Percentiles rank a stretch among this genome's conserved stretches.
Conservation (phyloP, 1,140 invertebrate genomes). For the Drosophila grimshawi region DNA sequence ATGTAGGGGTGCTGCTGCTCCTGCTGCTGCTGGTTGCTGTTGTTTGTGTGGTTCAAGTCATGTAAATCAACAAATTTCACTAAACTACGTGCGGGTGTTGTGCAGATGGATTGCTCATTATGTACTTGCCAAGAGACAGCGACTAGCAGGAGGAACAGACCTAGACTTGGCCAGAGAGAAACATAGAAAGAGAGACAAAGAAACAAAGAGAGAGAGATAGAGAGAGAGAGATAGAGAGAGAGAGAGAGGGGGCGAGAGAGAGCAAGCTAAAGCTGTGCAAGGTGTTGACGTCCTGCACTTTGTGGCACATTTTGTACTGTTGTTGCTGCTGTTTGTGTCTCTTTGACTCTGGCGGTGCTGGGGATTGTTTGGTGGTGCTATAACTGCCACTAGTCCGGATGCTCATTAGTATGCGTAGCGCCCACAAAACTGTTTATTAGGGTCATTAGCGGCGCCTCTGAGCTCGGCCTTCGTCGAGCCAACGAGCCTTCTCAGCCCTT, state of each 20-base stretch:
- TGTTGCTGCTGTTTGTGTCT: neutral
- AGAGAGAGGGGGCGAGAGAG: neutral
- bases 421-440: conserved; percentile 79
- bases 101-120: conserved; percentile 81
- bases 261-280: conserved; percentile 32
- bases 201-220: neutral
- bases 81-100: conserved; percentile 82
- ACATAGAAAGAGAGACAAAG: neutral
- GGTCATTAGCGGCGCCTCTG: conserved; percentile 75
- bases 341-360: neutral
- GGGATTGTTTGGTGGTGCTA: conserved; percentile 7
- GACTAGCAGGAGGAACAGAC: neutral
- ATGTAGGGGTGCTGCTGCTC: neutral
- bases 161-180: neutral
- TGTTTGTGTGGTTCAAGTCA: conserved; percentile 27
- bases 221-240: neutral
- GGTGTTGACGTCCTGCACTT: conserved; percentile 73
- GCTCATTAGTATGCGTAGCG: conserved; percentile 77
- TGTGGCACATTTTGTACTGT: conserved; percentile 47
- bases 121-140: conserved; percentile 15
- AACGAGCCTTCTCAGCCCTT: conserved; percentile 5
- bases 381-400: conserved; percentile 37
- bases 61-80: conserved; percentile 80
- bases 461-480: conserved; percentile 33
- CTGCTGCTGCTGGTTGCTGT: neutral